Conservation (phyloP, 2,888 invertebrate species). For the Sericinus montela region DNA sequence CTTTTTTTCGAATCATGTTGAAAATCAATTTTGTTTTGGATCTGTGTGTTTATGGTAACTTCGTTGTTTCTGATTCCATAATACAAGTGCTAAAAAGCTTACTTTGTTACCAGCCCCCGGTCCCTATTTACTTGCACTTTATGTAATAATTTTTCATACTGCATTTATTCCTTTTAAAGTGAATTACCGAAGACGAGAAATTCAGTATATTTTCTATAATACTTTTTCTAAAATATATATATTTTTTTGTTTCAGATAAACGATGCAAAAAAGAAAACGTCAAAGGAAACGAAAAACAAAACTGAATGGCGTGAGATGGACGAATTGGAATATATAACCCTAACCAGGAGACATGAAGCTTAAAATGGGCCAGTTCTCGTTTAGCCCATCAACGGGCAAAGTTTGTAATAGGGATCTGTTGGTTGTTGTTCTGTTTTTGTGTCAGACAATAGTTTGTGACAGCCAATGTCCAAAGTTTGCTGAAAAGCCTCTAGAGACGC, state of each 20-base stretch:
- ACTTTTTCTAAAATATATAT: background rate
- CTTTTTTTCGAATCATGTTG: too few species aligned
- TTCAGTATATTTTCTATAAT: too few species aligned
- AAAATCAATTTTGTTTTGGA: too few species aligned
- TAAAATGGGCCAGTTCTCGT: constrained; percentile 45
- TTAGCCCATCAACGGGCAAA: constrained; percentile 45
- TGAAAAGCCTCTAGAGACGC: constrained; percentile 72
- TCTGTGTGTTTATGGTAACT: too few species aligned
- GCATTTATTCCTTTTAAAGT: too few species aligned
- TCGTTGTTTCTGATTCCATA: too few species aligned
- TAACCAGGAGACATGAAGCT: constrained; percentile 28
- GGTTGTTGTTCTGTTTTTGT: constrained; percentile 59
- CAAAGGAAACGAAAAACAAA: constrained; percentile 60
- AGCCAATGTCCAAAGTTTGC: constrained; percentile 73
- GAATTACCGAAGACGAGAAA: too few species aligned
- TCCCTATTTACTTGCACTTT: too few species aligned
- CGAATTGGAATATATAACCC: constrained; percentile 55
- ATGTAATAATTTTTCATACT: too few species aligned
- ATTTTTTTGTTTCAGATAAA: constrained; percentile 63
- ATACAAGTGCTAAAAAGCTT: too few species aligned
- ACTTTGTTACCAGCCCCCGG: too few species aligned
- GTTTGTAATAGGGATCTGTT: constrained; percentile 53
- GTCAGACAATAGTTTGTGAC: constrained; percentile 72
- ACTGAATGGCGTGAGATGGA: constrained; percentile 52
- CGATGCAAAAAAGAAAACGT: constrained; percentile 64